These are phyloP conservation scores for Bothrops jararaca DNA, from an alignment of 2,113 vertebrate genomes.

Conservation along the genomic window DNA sequence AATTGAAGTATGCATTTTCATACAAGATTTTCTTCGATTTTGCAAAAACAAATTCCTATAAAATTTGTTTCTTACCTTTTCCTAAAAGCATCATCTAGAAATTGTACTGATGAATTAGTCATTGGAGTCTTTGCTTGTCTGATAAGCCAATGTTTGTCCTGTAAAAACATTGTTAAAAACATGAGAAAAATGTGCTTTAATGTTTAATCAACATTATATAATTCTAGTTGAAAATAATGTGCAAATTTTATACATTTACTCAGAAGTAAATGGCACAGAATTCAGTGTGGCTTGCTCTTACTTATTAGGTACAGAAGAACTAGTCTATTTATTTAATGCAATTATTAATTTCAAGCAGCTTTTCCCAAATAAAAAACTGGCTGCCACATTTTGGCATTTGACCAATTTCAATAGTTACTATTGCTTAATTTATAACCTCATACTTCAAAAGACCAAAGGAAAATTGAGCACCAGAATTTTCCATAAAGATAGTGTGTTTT, in stretches of 20 bases:
- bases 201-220: not conserved
- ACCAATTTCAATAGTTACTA: not conserved
- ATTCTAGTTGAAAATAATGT: not conserved
- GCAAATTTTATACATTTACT: not conserved
- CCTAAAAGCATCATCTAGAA: conserved; percentile 89
- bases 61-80: conserved; percentile 75
- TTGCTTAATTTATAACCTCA: not conserved
- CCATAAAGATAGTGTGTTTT: not conserved
- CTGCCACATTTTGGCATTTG: not conserved
- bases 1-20: not conserved
- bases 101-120: conserved; percentile 90
- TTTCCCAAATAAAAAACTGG: not conserved
- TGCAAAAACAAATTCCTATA: conserved; percentile 1
- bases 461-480: not conserved
- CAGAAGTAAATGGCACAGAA: not conserved
- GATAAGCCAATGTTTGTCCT: conserved; percentile 99
- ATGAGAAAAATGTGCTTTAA: not conserved
- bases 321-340: not conserved
- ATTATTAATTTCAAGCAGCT: not conserved
- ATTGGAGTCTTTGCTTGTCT: conserved; percentile 96
- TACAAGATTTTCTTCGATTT: not conserved
- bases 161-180: conserved; percentile 23
- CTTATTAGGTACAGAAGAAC: not conserved
- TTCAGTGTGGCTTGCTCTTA: not conserved
- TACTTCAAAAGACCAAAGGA: not conserved